Evolutionary conservation across 1,140 invertebrate species (phyloP).

Genomic region (Diabrotica undecimpunctata): DNA sequence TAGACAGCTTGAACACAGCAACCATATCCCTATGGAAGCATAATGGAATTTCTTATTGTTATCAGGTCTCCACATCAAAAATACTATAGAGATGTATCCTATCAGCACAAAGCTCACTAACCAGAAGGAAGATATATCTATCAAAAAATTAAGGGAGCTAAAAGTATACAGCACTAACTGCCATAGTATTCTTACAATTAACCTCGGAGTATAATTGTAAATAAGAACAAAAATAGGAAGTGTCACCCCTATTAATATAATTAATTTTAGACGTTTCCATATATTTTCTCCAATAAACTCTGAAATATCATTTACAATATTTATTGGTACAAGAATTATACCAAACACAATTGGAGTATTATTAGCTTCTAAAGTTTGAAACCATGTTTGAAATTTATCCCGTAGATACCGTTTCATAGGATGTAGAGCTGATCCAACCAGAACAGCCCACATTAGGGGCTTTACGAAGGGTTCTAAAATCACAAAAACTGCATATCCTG

Average conservation of each 20-base stretch:
- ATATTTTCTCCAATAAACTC: constrained; percentile 66
- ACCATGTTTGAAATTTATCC: constrained; percentile 68
- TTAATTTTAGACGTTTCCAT: constrained; percentile 58
- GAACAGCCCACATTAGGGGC: constrained; percentile 87
- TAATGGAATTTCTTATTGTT: constrained; percentile 56
- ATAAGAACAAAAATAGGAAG: constrained; percentile 48
- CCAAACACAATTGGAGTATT: constrained; percentile 64
- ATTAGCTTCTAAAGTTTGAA: constrained; percentile 57
- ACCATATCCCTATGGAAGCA: constrained; percentile 59
- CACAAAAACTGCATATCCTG: constrained; percentile 75
- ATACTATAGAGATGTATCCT: constrained; percentile 52
- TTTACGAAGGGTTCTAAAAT: constrained; percentile 88
- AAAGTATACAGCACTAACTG: constrained; percentile 35
- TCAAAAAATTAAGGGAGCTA: constrained; percentile 34
- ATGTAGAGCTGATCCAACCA: constrained; percentile 86
- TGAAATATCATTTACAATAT: constrained; percentile 65
- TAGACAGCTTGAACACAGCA: constrained; percentile 58
- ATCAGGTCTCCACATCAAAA: constrained; percentile 58
- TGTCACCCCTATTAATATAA: constrained; percentile 46
- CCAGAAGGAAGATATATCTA: constrained; percentile 35
- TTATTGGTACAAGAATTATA: constrained; percentile 69
- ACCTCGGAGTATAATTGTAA: constrained; percentile 52
- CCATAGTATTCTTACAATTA: constrained; percentile 52
- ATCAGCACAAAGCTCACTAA: constrained; percentile 45
- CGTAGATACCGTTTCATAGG: constrained; percentile 80